Base-by-base conservation (phyloP, 2,113 vertebrate species). In the Percopsis transmontana region DNA sequence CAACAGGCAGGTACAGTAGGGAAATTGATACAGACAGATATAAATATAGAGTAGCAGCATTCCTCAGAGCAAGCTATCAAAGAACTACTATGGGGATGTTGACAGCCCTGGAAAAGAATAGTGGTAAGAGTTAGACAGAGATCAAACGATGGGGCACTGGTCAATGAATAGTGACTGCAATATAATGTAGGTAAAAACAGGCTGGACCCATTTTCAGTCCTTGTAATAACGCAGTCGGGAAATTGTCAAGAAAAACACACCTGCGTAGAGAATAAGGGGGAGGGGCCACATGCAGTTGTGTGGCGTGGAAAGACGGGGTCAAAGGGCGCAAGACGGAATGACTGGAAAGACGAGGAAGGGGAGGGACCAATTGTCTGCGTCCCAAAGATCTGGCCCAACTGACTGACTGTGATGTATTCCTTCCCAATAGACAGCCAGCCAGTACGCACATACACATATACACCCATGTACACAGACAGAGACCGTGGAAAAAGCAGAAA, bases 351-450 rank as follows among this genome's bases (percentile, higher is more conserved):
- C 74, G 90, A 73, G 58, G 82, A 33, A 51, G 90, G 81, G 23
- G 79, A 88, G 67, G 83, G 21, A 60, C 87, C 82, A 11, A 86
- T 64, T 83, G 51, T 76, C 79, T 89, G 82, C 79, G 86, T 77
- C 54, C 93, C 93, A 90, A 95, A 92, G 64, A 95, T 91, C 79
- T 89, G 92, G 14, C 92, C 94, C 74, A 96, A 92, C 84, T 97
- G 96, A 86, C 94, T 94, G 86, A 96, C 68, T 1, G 94, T 97
- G 91, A 96, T 85, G 33, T 96, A 97, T 85, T 98, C 93, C 91
- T 92, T 93, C 69, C 70, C 66, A 62, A 52, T 45, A 62, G n/a
- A 67, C 12, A 13, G 18, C 23, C 18, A 21, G 54, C 24, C 19
- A n/a, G 21, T 16, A 44, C 2, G 55, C 5, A 62, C 21, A 77